phyloP scores from a whole-genome alignment of 1,140 invertebrate species.

The Metaphire vulgaris region DNA sequence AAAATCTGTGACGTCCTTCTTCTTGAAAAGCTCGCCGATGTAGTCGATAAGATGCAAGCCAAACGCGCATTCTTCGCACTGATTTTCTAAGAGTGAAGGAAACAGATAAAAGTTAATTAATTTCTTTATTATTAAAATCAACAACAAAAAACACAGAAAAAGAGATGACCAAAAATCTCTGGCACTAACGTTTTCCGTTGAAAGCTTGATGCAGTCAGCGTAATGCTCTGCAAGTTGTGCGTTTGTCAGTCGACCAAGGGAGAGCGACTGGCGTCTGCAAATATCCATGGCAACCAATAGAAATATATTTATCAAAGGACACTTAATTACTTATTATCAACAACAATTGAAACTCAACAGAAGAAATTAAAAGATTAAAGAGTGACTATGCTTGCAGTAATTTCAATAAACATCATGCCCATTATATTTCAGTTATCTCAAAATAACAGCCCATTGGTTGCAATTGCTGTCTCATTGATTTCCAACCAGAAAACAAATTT shows the following conservation, averaged over 20 bases:
- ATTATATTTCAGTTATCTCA: too few relatives aligned
- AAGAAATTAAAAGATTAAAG: too few relatives aligned
- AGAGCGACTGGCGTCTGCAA: constrained; percentile 21
- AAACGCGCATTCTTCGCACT: constrained; percentile 75
- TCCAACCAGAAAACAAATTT: too few relatives aligned
- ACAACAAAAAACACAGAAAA: too few relatives aligned
- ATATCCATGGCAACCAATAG: not conserved
- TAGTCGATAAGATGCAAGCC: constrained; percentile 73
- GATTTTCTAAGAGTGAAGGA: constrained; percentile 60
- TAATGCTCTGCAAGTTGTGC: constrained; percentile 61
- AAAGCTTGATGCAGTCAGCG: constrained; percentile 62
- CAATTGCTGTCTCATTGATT: too few relatives aligned
- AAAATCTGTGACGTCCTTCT: constrained; percentile 64
- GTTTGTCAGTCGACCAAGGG: constrained; percentile 45
- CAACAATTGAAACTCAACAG: too few relatives aligned
- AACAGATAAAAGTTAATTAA: not conserved
- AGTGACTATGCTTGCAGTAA: too few relatives aligned
- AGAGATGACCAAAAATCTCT: too few relatives aligned
- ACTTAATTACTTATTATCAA: too few relatives aligned
- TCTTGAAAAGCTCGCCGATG: constrained; percentile 65
- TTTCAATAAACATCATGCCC: too few relatives aligned
- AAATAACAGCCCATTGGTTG: too few relatives aligned
- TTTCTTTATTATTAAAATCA: not conserved
- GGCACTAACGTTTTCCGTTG: constrained; percentile 62
- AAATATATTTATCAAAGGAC: not conserved